Percentiles rank a stretch among this genome's conserved stretches.
phyloP scores from a whole-genome alignment of 2,797 vertebrate species.

The Huso huso region DNA sequence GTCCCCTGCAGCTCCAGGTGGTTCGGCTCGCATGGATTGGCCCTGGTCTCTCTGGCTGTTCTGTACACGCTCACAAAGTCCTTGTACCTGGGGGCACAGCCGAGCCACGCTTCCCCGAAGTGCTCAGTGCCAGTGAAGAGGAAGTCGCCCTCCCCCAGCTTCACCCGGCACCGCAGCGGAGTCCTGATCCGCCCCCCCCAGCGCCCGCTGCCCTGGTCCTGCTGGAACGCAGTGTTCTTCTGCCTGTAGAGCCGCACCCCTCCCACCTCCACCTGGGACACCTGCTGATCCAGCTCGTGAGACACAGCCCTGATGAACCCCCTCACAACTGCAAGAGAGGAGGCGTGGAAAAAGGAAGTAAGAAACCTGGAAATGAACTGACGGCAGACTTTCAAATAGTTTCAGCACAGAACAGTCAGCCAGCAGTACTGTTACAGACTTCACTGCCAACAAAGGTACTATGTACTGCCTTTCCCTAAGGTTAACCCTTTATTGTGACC shows the following conservation, averaged over 20 bases:
- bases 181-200: constrained; percentile 58
- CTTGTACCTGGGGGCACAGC: constrained; percentile 70
- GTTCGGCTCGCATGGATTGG: constrained; percentile 55
- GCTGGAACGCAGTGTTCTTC: constrained; percentile 57
- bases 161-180: constrained; percentile 57
- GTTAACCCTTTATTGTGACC: too few relatives aligned
- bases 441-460: too few relatives aligned
- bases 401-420: too few relatives aligned
- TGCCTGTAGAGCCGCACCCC: constrained; percentile 58
- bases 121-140: constrained; percentile 72
- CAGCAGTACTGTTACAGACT: too few relatives aligned
- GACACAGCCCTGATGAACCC: constrained; percentile 58
- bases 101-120: constrained; percentile 76
- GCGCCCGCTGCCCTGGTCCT: constrained; percentile 20
- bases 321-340: constrained; percentile 55
- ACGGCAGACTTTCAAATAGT: too few relatives aligned
- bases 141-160: constrained; percentile 63
- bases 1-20: too few relatives aligned
- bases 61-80: constrained; percentile 60
- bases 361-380: neutral
- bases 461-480: too few relatives aligned
- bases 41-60: constrained; percentile 45
- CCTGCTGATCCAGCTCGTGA: constrained; percentile 48
- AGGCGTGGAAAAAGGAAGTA: neutral
- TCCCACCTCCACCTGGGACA: constrained; percentile 51